Evolutionary conservation across 2,797 vertebrate genomes (phyloP), one percentile per base, ranked within the genome.

Genomic region (Pangasius macronema): DNA sequence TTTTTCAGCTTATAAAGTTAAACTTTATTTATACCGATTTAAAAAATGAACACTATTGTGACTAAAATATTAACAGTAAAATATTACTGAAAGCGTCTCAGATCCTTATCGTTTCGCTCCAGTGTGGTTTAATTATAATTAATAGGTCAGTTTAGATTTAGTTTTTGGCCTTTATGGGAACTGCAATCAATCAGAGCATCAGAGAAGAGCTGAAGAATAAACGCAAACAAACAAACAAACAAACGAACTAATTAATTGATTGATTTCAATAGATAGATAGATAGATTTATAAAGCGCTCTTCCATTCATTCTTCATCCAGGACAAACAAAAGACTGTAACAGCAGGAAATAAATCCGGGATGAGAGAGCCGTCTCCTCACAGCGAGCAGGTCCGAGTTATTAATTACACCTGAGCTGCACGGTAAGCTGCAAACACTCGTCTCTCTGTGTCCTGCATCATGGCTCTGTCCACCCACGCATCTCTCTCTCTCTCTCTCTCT

Each of bases 351-450:
- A 79, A 8, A 79, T 20, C 49, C 0, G 77, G 39, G 51, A 20
- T 9, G 14, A 49, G 42, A 63, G 61, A 49, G 53, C 3, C 81
- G 3, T 33, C 42, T 83, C 63, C 61, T 30, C n/a, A 51, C 61
- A 68, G 61, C n/a, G 8, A 49, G 24, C 59, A n/a, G 67, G 16
- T 84, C 51, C 57, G 39, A 55, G 79, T 84, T 84, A 79, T 81
- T 87, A 85, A 88, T 88, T 63, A 86, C 24, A 59, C 33, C 84
- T 86, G 79, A 87, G 68, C 82, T 33, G 55, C 67, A 11, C 51
- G 16, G 53, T 72, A 79, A 67, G 82, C 80, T 73, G 72, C 65
- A 82, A 85, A 83, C 65, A 87, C 22, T 77, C 11, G n/a, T 67
- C 70, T 87, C 24, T n/a, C 57, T 82, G 68, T 82, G 73, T 68